A percentile compares a stretch with the other conserved stretches of the same genome.
phyloP scores from a whole-genome alignment of 2,113 vertebrate species.

The Oncorhynchus kisutch region DNA sequence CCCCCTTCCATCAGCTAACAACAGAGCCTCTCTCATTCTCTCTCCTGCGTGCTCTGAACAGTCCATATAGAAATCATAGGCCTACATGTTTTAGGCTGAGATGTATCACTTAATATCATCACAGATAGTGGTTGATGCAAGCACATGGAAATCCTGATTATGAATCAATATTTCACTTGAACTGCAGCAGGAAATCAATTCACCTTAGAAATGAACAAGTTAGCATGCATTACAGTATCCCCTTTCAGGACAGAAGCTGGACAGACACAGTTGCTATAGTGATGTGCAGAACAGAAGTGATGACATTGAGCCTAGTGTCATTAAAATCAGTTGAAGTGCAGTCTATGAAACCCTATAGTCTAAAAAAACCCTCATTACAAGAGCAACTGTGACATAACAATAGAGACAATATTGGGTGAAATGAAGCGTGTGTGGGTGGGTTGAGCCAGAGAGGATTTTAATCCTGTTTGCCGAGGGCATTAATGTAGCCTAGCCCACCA shows the following conservation, averaged over 20 bases:
- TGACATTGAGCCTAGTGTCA: not conserved
- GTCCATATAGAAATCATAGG: no score
- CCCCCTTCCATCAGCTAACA: constrained; percentile 11
- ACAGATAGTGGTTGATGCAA: not conserved
- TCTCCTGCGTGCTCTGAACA: not conserved
- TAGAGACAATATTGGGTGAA: constrained; percentile 6
- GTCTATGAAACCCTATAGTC: not conserved
- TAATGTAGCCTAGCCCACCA: not conserved
- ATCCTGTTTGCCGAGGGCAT: constrained; percentile 17
- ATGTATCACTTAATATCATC: not conserved
- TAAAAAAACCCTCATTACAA: not conserved
- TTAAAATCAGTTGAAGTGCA: constrained; percentile 4
- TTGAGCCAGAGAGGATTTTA: constrained; percentile 5
- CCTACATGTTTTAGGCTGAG: no score
- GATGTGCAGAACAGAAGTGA: not conserved
- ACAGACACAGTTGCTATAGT: not conserved
- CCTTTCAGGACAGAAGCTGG: not conserved
- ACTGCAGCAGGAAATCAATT: not conserved
- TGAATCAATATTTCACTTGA: not conserved
- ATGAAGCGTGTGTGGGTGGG: constrained; percentile 1
- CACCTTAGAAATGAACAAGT: not conserved
- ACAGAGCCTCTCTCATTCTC: constrained; percentile 10
- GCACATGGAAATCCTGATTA: not conserved
- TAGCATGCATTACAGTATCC: not conserved
- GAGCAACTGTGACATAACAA: constrained; percentile 7